Base-by-base conservation (phyloP, 1,140 invertebrate species). In the Lineus longissimus region DNA sequence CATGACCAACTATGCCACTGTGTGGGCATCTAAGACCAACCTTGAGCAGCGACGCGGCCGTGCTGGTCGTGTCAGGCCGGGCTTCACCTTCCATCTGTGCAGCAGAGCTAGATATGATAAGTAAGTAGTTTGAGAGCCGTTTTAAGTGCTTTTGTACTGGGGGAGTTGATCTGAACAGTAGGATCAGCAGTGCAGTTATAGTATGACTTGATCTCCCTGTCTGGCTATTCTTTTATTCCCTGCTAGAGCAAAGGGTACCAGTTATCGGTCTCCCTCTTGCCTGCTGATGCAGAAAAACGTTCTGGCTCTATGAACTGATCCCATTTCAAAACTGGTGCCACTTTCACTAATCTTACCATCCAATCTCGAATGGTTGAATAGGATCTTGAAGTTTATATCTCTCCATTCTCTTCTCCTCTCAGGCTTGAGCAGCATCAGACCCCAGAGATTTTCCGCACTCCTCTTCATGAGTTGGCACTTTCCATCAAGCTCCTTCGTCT, bases 371-470 rank as follows among this genome's bases (percentile, higher is more conserved):
- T 7, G 33, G 4, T 36, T 36, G 33, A 15, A 15, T 36, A 36
- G 4, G 33, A 36, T 15, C 4, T 36, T 36, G 15, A 36, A 7
- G 4, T 36, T n/a, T n/a, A n/a, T n/a, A n/a, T n/a, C n/a, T n/a
- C n/a, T n/a, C n/a, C 11, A 43, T 0, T 54, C 2, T 66, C n/a
- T n/a, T n/a, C n/a, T n/a, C n/a, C n/a, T n/a, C 51, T 51, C 0
- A 88, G 86, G 59, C 82, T 97, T 55, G 94, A 97, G 11, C 91
- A 96, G 70, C 91, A 95, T 71, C 89, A 93, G 75, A 95, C 92
- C 0, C 93, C 94, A 0, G 95, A 97, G 84, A 97, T 97, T 86
- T 95, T 97, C 81, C 85, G 95, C 57, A 97, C 94, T 1, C 95
- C 95, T 0, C 83, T 97, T 2, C 94, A 97, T 75, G 94, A 97